A percentile compares a stretch with the other conserved stretches of the same genome.
phyloP scores from a whole-genome alignment of 2,888 invertebrate genomes.

The Dryadula phaetusa region DNA sequence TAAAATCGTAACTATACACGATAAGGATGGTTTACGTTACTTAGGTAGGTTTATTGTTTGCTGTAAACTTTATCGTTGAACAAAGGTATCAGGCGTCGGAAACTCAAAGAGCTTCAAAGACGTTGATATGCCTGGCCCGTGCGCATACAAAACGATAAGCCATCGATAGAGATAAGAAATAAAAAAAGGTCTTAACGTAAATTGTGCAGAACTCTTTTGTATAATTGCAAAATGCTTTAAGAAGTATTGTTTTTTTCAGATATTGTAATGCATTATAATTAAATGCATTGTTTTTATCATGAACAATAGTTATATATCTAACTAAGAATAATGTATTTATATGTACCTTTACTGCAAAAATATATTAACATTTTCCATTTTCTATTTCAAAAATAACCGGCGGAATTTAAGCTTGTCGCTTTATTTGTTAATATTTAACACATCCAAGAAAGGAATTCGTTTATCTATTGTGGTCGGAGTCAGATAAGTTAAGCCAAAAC shows the following conservation, averaged over 20 bases:
- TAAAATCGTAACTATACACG: slow-evolving; percentile 39
- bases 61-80: slow-evolving; percentile 49
- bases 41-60: slow-evolving; percentile 42
- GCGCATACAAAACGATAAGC: slow-evolving; percentile 55
- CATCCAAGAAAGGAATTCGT: slow-evolving; percentile 73
- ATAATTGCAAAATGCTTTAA: slow-evolving; percentile 19
- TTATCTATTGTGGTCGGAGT: slow-evolving; percentile 68
- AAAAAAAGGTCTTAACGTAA: slow-evolving; percentile 40
- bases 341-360: neutral
- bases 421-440: slow-evolving; percentile 77
- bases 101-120: slow-evolving; percentile 52
- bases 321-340: no score
- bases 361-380: neutral
- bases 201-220: slow-evolving; percentile 33
- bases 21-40: slow-evolving; percentile 38
- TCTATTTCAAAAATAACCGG: neutral
- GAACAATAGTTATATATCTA: no score
- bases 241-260: neutral
- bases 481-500: slow-evolving; percentile 73
- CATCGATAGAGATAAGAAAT: slow-evolving; percentile 47
- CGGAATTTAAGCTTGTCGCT: slow-evolving; percentile 15
- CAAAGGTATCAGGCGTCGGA: slow-evolving; percentile 57
- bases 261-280: no score
- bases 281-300: no score
- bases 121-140: slow-evolving; percentile 47